phyloP scores from a whole-genome alignment of 2,888 invertebrate species.

The Neria commutata region DNA sequence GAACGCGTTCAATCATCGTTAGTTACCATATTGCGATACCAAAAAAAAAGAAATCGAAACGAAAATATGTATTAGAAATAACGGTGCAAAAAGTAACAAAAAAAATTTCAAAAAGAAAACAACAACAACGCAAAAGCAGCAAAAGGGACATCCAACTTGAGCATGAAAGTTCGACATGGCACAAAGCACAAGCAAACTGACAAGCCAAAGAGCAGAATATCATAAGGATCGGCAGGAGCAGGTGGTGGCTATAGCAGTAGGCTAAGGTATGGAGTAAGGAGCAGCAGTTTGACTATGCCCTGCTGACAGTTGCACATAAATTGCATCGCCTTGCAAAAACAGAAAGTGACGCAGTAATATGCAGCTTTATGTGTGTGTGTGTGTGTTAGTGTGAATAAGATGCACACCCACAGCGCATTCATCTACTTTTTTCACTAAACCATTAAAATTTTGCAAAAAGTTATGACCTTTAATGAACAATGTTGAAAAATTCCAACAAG shows the following conservation, averaged over 20 bases:
- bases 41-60: slow-evolving; percentile 4
- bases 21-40: slow-evolving; percentile 51
- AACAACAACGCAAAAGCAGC: background rate
- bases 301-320: slow-evolving; percentile 3
- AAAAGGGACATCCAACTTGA: too few relatives aligned
- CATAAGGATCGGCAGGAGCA: background rate
- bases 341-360: slow-evolving; percentile 8
- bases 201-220: too few relatives aligned
- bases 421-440: background rate
- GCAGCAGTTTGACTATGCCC: background rate
- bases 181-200: too few relatives aligned
- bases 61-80: background rate
- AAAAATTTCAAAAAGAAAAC: background rate
- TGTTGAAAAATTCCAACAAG: too few relatives aligned
- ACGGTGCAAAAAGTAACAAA: background rate
- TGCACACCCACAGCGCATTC: background rate
- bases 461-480: too few relatives aligned
- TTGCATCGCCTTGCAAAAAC: slow-evolving; percentile 1
- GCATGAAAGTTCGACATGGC: too few relatives aligned
- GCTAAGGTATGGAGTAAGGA: too few relatives aligned
- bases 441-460: slow-evolving; percentile 2
- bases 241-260: background rate
- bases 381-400: background rate
- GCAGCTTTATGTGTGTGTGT: background rate
- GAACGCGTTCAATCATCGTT: slow-evolving; percentile 57